Conservation (phyloP, 2,113 vertebrate genomes). For the Madoqua kirkii region DNA sequence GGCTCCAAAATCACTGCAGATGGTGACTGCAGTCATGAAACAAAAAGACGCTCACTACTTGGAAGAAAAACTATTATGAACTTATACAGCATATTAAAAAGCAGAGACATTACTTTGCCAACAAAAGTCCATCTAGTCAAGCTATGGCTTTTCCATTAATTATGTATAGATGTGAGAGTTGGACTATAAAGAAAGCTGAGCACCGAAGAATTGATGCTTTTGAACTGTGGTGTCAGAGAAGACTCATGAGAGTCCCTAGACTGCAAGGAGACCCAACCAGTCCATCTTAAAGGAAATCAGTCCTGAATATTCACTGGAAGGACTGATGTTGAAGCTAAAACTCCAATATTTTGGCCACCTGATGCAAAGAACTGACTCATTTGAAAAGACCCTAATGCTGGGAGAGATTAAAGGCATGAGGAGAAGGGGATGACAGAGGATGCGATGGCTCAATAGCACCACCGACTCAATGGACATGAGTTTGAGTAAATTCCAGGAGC, state of each 20-base stretch:
- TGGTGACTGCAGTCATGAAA: background rate
- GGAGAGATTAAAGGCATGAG: background rate
- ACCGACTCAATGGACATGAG: background rate
- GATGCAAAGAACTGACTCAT: background rate
- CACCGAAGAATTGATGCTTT: rapidly evolving
- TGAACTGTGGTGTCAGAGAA: background rate
- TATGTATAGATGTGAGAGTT: background rate
- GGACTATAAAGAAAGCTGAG: background rate
- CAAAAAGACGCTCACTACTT: background rate
- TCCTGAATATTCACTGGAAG: background rate
- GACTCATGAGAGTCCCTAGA: background rate
- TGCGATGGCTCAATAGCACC: background rate
- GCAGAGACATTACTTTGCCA: background rate
- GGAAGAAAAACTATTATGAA: background rate
- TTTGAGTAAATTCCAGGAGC: background rate
- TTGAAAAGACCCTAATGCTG: background rate
- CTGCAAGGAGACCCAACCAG: background rate
- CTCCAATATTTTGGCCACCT: background rate
- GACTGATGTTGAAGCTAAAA: background rate
- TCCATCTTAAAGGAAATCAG: background rate
- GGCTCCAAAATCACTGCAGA: background rate
- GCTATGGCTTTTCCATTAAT: background rate
- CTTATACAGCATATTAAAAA: background rate
- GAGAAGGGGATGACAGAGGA: background rate
- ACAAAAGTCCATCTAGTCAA: background rate